Evolutionary conservation across 2,888 invertebrate species (phyloP).

Genomic region (Cybosia mesomella): DNA sequence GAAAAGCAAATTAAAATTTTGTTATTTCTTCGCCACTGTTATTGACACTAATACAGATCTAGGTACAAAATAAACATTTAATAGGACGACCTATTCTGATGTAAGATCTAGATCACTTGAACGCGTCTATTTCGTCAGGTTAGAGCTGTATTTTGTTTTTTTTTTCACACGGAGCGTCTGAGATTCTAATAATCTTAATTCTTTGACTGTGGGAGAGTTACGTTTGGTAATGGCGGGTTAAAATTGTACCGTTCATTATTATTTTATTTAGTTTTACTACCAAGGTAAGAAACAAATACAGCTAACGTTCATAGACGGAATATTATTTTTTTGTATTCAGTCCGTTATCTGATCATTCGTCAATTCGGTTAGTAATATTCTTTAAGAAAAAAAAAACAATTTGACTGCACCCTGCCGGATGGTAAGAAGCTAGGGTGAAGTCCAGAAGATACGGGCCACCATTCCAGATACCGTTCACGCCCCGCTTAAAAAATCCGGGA

Average conservation of each 20-base stretch:
- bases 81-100: background rate
- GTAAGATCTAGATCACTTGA: constrained; percentile 5
- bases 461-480: no score
- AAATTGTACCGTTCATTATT: constrained; percentile 7
- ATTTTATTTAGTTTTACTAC: background rate
- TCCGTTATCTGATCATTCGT: no score
- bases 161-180: constrained; percentile 42
- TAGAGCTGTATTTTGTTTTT: constrained; percentile 30
- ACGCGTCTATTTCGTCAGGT: constrained; percentile 26
- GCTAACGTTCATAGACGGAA: background rate
- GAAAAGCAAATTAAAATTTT: background rate
- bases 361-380: no score
- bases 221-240: constrained; percentile 13
- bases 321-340: no score
- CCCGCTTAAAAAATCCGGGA: no score
- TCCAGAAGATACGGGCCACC: no score
- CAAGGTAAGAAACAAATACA: background rate
- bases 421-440: no score
- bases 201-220: constrained; percentile 40
- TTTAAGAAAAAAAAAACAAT: no score
- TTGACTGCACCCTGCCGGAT: no score
- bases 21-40: background rate
- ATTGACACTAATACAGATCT: constrained; percentile 1
- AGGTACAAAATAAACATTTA: constrained; percentile 2
- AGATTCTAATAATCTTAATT: constrained; percentile 34